A percentile compares a stretch with the other conserved stretches of the same genome.
Evolutionary conservation across 2,888 invertebrate genomes (phyloP).

Genomic region (Euplexia lucipara): DNA sequence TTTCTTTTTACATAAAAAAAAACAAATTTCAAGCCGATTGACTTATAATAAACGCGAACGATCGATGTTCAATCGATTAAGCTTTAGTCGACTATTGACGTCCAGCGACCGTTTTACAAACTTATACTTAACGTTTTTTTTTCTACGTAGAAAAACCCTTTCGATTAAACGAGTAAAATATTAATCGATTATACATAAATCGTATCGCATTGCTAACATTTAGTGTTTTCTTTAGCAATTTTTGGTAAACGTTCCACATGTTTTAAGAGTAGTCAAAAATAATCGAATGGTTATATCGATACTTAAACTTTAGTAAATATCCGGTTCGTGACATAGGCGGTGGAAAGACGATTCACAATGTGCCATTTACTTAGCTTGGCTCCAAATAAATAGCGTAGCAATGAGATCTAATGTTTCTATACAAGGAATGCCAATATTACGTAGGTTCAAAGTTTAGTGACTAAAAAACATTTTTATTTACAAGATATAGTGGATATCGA

Average conservation of each 20-base stretch:
- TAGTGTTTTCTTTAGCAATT: conserved; percentile 55
- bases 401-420: conserved; percentile 60
- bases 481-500: conserved; percentile 58
- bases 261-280: conserved; percentile 50
- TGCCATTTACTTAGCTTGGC: conserved; percentile 51
- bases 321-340: conserved; percentile 57
- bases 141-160: neutral
- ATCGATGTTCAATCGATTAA: conserved; percentile 35
- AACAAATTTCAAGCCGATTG: conserved; percentile 59
- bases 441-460: conserved; percentile 58
- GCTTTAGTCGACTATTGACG: conserved; percentile 29
- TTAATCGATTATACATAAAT: conserved; percentile 37
- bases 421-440: conserved; percentile 66
- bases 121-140: conserved; percentile 26
- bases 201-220: conserved; percentile 46
- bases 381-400: conserved; percentile 48
- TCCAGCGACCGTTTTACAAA: conserved; percentile 5
- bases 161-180: conserved; percentile 35
- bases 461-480: conserved; percentile 68
- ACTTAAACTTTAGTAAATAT: conserved; percentile 45
- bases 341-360: conserved; percentile 46
- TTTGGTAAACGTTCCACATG: conserved; percentile 62
- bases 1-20: conserved; percentile 63
- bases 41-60: conserved; percentile 43
- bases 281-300: conserved; percentile 57